phyloP scores from a whole-genome alignment of 2,113 vertebrate genomes.

The Petaurus breviceps region DNA sequence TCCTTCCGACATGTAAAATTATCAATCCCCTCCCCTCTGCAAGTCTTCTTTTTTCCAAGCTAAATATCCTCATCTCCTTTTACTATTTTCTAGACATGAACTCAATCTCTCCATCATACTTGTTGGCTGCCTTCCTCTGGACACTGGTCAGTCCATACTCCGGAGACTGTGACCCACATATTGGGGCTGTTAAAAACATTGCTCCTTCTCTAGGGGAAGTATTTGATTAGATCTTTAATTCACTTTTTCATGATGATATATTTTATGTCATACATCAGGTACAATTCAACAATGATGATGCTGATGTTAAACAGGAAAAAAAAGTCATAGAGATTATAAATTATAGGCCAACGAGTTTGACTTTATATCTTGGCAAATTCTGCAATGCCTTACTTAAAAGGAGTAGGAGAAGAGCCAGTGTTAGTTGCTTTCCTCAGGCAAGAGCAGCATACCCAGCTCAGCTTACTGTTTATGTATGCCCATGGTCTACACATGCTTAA shows the following conservation, averaged over 20 bases:
- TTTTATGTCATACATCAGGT: neutral
- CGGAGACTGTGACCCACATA: neutral
- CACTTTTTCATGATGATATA: neutral
- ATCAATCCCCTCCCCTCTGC: neutral
- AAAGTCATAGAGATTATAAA: neutral
- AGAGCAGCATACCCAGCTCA: neutral
- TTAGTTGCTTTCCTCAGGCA: neutral
- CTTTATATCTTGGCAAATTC: neutral
- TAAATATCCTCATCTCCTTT: neutral
- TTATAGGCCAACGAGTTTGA: neutral
- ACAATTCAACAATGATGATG: neutral
- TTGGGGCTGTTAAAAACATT: too few relatives aligned
- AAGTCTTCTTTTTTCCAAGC: neutral
- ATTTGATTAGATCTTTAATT: neutral
- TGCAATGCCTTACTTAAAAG: neutral
- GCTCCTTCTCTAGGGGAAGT: neutral
- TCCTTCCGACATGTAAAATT: neutral
- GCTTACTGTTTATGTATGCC: neutral
- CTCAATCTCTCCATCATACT: neutral
- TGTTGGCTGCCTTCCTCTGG: neutral
- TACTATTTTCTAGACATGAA: neutral
- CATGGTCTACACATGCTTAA: neutral
- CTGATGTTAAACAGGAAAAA: neutral
- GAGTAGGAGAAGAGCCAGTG: neutral
- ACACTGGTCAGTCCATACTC: neutral